phyloP scores from a whole-genome alignment of 1,140 invertebrate genomes.

The Cotesia glomerata region DNA sequence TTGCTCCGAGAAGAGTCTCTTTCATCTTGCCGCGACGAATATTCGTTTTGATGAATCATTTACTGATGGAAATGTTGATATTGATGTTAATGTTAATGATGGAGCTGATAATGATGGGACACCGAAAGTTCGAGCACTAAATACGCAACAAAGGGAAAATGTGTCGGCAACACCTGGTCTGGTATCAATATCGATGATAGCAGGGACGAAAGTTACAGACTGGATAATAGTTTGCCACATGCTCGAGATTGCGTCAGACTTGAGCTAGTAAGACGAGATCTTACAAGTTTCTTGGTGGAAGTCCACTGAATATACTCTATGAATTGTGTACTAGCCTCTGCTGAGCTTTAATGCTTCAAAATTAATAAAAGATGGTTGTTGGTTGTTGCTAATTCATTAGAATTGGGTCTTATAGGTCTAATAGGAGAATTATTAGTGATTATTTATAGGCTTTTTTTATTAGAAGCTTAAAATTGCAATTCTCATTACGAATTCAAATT shows the following conservation, averaged over 20 bases:
- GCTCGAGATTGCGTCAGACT: not conserved
- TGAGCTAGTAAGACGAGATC: not conserved
- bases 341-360: too few relatives aligned
- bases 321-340: too few relatives aligned
- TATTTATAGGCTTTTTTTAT: too few relatives aligned
- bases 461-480: too few relatives aligned
- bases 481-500: too few relatives aligned
- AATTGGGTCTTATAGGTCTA: too few relatives aligned
- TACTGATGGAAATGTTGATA: not conserved
- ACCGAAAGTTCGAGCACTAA: not conserved
- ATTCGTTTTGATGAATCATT: not conserved
- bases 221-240: conserved; percentile 22
- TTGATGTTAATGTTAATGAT: not conserved
- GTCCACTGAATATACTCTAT: not conserved
- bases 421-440: too few relatives aligned
- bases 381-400: too few relatives aligned
- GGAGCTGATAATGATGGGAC: not conserved
- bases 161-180: conserved; percentile 15
- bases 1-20: conserved; percentile 5
- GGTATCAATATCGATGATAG: conserved; percentile 25
- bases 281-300: not conserved
- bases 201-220: not conserved
- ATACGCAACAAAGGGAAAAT: conserved; percentile 2
- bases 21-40: conserved; percentile 7
- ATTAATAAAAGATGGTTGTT: too few relatives aligned